A percentile compares a stretch with the other conserved stretches of the same genome.
Evolutionary conservation across 2,113 vertebrate species (phyloP).

Genomic region (Murina feae): DNA sequence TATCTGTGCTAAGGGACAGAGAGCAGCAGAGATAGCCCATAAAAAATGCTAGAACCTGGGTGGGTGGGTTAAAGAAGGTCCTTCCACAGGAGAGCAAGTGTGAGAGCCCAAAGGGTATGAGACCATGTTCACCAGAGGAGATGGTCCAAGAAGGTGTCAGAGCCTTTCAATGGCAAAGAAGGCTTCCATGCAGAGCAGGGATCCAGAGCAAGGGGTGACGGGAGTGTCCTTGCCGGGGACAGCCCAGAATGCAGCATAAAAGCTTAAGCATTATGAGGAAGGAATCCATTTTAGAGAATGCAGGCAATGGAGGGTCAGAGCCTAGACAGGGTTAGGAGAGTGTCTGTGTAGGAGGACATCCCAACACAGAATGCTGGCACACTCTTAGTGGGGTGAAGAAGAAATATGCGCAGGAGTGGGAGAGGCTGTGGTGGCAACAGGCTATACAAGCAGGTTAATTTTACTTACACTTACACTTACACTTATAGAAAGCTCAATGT

Average conservation of each 20-base stretch:
- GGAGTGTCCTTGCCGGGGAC: neutral
- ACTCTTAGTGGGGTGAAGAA: neutral
- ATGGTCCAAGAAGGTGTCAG: neutral
- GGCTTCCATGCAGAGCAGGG: neutral
- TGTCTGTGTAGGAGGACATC: neutral
- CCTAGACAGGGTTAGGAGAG: neutral
- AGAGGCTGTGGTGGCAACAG: neutral
- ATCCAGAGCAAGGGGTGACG: accelerated
- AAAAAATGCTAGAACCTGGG: neutral
- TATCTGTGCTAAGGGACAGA: neutral
- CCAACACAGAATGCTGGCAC: neutral
- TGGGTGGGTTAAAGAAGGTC: neutral
- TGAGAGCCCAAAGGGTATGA: neutral
- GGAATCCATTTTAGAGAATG: neutral
- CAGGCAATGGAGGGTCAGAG: too few relatives aligned
- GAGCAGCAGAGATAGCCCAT: neutral
- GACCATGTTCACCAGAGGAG: neutral
- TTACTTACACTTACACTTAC: too few relatives aligned
- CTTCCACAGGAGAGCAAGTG: neutral
- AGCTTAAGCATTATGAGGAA: neutral
- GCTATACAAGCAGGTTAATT: neutral
- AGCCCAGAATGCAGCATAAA: neutral
- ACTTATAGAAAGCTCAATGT: neutral
- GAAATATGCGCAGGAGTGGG: accelerated
- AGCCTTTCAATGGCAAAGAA: neutral